Evolutionary conservation across 2,797 vertebrate species (phyloP), one percentile per base, ranked within the genome.

Genomic region (Erpetoichthys calabaricus): DNA sequence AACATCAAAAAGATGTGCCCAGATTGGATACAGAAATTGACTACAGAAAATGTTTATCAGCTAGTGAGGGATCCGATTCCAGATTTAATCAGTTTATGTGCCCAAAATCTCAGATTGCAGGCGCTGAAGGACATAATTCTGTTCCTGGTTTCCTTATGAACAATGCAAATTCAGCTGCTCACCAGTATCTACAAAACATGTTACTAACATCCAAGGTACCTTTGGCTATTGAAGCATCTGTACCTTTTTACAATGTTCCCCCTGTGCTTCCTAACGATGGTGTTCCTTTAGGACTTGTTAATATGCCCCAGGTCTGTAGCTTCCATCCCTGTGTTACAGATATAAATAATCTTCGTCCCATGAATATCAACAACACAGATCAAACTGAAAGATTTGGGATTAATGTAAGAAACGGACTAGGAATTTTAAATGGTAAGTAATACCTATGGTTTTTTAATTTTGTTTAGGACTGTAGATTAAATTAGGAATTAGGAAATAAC

Each of bases 401-500:
- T 0, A 69, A 75, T 6, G 52, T 64, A 0, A 83, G 90, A 83
- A 57, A 77, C 42, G 56, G 79, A 54, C 66, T 63, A 5, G 70
- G 75, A 53, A 66, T 81, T 2, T 71, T 84, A 81, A 47, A 58
- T 78, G 88, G 91, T 95, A 81, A 73, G 78, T 66, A 8, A 2
- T 52, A 53, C 25, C 42, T 56, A 5, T 57, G 5, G 8, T 5
- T 50, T 57, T 57, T 3, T 60, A 25, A 25, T 25, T 25, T 25
- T 25, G 25, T 25, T 25, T 25, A 25, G 25, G 25, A 25, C 25
- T 25, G 25, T 25, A 25, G 25, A 25, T 25, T 25, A 25, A 25
- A 25, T 25, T 25, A 25, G 1, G 25, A 25, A 25, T 25, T 25
- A 25, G 1, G 25, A 25, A 25, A 25, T 25, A 25, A 25, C 25